Evolutionary conservation across 2,113 vertebrate species (phyloP), one percentile per base, ranked within the genome.

Genomic region (Romanogobio albipinnatus): DNA sequence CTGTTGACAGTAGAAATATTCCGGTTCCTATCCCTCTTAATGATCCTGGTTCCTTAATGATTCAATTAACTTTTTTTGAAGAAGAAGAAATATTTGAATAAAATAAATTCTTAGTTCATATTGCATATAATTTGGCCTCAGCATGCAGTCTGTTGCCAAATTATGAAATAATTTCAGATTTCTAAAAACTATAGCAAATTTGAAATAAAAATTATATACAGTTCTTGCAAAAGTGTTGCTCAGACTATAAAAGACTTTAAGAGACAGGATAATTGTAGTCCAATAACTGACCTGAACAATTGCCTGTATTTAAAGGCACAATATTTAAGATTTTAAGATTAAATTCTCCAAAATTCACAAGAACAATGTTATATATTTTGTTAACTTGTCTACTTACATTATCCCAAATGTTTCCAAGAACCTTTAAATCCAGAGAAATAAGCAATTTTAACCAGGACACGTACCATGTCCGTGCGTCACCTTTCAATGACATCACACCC

Each of bases 71-170:
- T 71, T 43, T 39, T 5, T 66, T 68, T 62, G 5, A 11, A 33
- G 26, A 29, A n/a, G 15, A 66, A 19, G 64, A 68, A 9, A 36
- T 68, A 68, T 68, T 68, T 19, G 64, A 15, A 68, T 36, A 9
- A 17, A 36, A 17, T 8, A 66, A 66, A 68, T 36, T 3, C 29
- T 19, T 56, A 3, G 29, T 36, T 68, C 64, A 68, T 68, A 68
- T 36, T 36, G 64, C 29, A 36, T 19, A 19, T 66, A 19, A 19
- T 19, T 19, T 68, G 15, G 7, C 6, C 29, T 9, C 29, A 36
- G 29, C 53, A 56, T 56, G 17, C 64, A 68, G 64, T 68, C 29
- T 68, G 64, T 36, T 68, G 64, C 64, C 64, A 68, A 68, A 68
- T 68, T 8, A 66, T 66, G 29, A 66, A 14, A 36, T 36, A 0